These are phyloP conservation scores for Aphyosemion australe DNA, from an alignment of 2,113 vertebrate genomes.

Conservation along the genomic window DNA sequence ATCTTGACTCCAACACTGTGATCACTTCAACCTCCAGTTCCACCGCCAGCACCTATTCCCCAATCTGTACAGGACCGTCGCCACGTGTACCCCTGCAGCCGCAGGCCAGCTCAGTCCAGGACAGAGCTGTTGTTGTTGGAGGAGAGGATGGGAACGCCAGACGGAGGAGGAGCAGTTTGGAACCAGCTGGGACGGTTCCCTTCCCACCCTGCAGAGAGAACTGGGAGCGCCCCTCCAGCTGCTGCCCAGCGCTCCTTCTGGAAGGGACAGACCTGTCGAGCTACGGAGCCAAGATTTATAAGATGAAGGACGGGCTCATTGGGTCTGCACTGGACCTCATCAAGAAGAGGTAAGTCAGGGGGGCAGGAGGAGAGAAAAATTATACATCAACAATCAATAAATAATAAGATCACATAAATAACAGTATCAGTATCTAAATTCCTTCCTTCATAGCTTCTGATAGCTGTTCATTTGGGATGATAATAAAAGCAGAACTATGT, in stretches of 20 bases:
- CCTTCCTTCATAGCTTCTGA: no score
- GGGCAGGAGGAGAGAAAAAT: background rate
- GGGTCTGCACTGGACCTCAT: slow-evolving; percentile 89
- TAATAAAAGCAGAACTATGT: no score
- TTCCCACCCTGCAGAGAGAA: slow-evolving; percentile 70
- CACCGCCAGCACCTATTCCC: slow-evolving; percentile 30
- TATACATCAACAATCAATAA: no score
- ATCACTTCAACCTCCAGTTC: slow-evolving; percentile 1
- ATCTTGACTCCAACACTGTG: background rate
- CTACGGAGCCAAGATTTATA: slow-evolving; percentile 89
- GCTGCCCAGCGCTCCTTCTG: slow-evolving; percentile 86
- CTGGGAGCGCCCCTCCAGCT: slow-evolving; percentile 83
- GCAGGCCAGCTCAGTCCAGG: slow-evolving; percentile 46
- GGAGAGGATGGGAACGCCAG: slow-evolving; percentile 16
- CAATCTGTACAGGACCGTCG: slow-evolving; percentile 80
- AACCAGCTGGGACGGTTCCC: slow-evolving; percentile 60
- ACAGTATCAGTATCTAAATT: no score
- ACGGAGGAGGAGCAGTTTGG: slow-evolving; percentile 66
- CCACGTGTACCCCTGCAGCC: slow-evolving; percentile 82
- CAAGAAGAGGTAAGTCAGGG: slow-evolving; percentile 86
- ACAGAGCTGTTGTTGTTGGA: slow-evolving; percentile 3
- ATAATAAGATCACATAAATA: no score
- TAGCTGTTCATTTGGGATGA: no score
- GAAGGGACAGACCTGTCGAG: slow-evolving; percentile 86
- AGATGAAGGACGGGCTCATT: slow-evolving; percentile 89